Evolutionary conservation across 2,888 invertebrate genomes (phyloP).

Genomic region (Electrophaes corylata): DNA sequence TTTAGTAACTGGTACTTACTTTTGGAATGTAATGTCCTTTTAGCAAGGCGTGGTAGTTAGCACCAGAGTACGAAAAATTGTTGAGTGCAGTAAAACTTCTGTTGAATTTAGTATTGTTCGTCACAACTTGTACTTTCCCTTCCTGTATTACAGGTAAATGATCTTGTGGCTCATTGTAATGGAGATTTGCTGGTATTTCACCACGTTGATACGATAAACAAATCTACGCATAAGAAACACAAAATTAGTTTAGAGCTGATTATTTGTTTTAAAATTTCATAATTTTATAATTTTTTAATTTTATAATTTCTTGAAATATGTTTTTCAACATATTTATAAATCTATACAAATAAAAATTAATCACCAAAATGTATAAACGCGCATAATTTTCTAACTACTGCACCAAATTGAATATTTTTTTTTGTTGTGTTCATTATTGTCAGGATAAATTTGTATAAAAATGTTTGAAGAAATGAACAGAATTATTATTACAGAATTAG

Average conservation of each 20-base stretch:
- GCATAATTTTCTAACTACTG: too few relatives aligned
- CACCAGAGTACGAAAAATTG: conserved; percentile 56
- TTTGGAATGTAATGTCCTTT: conserved; percentile 61
- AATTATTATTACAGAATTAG: too few relatives aligned
- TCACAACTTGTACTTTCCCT: conserved; percentile 47
- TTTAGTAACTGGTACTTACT: too few relatives aligned
- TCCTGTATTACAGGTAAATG: conserved; percentile 46
- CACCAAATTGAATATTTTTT: too few relatives aligned
- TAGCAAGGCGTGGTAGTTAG: conserved; percentile 56
- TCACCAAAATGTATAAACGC: too few relatives aligned
- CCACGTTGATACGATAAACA: conserved; percentile 56
- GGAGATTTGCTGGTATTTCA: conserved; percentile 51
- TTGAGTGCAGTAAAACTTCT: conserved; percentile 55
- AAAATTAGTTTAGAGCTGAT: neutral
- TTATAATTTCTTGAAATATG: too few relatives aligned
- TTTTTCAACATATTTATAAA: too few relatives aligned
- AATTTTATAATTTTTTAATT: too few relatives aligned
- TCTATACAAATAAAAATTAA: too few relatives aligned
- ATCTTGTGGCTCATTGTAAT: conserved; percentile 48
- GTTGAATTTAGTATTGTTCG: conserved; percentile 44
- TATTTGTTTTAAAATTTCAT: neutral
- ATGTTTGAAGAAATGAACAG: too few relatives aligned
- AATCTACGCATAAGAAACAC: conserved; percentile 40
- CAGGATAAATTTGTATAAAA: too few relatives aligned
- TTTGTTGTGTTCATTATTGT: too few relatives aligned